A percentile compares a stretch with the other conserved stretches of the same genome.
phyloP scores from a whole-genome alignment of 2,888 invertebrate genomes.

The Pelosia muscerda region DNA sequence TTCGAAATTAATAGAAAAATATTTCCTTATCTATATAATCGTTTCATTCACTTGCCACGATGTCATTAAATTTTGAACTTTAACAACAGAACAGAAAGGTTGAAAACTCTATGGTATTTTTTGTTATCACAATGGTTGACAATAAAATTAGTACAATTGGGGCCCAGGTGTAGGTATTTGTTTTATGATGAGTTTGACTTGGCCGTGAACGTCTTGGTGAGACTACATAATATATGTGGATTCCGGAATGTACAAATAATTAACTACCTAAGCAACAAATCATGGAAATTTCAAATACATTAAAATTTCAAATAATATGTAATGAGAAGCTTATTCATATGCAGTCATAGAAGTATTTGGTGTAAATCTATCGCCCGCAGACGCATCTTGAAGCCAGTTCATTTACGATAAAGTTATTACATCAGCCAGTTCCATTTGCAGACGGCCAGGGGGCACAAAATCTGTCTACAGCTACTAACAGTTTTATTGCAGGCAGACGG shows the following conservation, averaged over 20 bases:
- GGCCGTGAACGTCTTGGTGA: neutral
- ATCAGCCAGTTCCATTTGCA: conserved; percentile 52
- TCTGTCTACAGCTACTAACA: conserved; percentile 59
- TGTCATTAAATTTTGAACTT: too few species aligned
- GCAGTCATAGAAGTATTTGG: conserved; percentile 10
- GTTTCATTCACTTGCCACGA: too few species aligned
- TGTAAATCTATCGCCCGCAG: conserved; percentile 31
- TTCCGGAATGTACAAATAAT: neutral
- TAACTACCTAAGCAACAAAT: neutral
- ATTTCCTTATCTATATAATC: too few species aligned
- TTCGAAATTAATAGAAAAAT: too few species aligned
- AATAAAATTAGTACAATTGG: too few species aligned
- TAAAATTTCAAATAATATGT: neutral
- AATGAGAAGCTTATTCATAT: neutral
- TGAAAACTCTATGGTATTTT: too few species aligned
- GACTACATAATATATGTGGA: neutral
- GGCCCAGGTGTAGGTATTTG: too few species aligned
- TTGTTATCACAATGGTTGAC: too few species aligned
- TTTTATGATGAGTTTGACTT: too few species aligned
- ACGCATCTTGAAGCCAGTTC: conserved; percentile 35
- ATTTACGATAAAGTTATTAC: conserved; percentile 57
- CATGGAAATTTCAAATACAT: neutral
- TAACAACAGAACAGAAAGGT: too few species aligned
- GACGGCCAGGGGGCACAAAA: conserved; percentile 52
- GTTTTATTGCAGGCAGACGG: conserved; percentile 60